Evolutionary conservation across 2,113 vertebrate species (phyloP).

Genomic region (Asarcornis scutulata): DNA sequence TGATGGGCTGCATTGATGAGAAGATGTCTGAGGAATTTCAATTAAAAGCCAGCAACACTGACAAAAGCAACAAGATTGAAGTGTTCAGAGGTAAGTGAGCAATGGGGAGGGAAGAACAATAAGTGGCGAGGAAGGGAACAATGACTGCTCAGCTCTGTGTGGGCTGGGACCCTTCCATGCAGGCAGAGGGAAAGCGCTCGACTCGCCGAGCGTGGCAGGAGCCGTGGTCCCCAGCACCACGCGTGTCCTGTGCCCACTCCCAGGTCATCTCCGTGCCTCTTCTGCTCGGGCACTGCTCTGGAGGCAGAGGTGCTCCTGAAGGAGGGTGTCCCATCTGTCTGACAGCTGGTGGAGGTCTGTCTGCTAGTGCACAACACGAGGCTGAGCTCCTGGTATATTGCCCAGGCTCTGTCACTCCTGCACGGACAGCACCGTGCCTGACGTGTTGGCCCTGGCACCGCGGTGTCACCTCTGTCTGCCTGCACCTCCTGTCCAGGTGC

Average conservation of each 20-base stretch:
- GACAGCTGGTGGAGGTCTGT: not conserved
- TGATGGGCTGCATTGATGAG: constrained; percentile 33
- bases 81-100: constrained; percentile 37
- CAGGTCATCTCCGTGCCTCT: not conserved
- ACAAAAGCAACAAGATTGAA: constrained; percentile 47
- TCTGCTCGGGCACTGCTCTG: accelerated
- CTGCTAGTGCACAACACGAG: accelerated
- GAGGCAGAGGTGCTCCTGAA: not conserved
- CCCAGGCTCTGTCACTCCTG: not conserved
- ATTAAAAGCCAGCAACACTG: constrained; percentile 43
- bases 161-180: not conserved
- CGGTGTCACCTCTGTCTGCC: not conserved
- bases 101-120: constrained; percentile 38
- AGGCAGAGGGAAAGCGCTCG: not conserved
- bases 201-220: not conserved
- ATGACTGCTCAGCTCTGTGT: constrained; percentile 15
- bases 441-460: accelerated
- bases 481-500: accelerated
- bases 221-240: not conserved
- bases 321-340: not conserved
- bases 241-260: accelerated
- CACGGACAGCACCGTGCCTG: not conserved
- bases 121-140: not conserved
- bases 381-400: accelerated
- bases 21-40: constrained; percentile 62